Conservation (phyloP, 2,113 vertebrate genomes). For the western clawed frog (Xenopus tropicalis) region DNA sequence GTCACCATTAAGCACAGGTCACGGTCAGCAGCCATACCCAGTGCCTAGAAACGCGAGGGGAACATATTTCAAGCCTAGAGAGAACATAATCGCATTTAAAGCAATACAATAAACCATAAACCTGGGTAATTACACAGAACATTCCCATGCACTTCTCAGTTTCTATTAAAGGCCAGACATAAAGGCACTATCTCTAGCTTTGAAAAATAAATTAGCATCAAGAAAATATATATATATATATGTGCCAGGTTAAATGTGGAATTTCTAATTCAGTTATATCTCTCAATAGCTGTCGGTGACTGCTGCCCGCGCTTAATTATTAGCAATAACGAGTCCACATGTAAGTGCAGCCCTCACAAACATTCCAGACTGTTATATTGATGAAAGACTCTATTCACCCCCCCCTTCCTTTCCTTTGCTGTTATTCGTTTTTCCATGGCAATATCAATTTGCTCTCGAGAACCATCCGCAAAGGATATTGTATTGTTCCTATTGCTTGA, state of each 20-base stretch:
- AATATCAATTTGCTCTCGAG: background rate
- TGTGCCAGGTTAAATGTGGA: slow-evolving; percentile 16
- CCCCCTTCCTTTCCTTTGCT: background rate
- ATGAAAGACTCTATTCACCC: background rate
- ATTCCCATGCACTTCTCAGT: slow-evolving; percentile 10
- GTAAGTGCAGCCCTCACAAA: background rate
- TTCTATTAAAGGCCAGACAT: slow-evolving; percentile 9
- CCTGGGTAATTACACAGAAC: slow-evolving; percentile 11
- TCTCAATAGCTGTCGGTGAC: slow-evolving; percentile 4
- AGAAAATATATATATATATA: slow-evolving; percentile 8
- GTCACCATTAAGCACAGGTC: too few species aligned
- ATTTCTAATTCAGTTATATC: background rate
- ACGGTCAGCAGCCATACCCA: too few species aligned
- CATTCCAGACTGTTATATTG: background rate
- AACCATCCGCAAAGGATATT: too few species aligned
- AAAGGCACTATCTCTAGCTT: slow-evolving; percentile 6
- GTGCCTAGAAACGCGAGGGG: too few species aligned
- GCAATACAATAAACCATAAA: slow-evolving; percentile 1
- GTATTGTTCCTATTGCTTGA: background rate
- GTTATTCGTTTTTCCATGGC: too few species aligned
- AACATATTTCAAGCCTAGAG: background rate
- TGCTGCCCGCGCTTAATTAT: slow-evolving; percentile 19
- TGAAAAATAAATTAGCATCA: slow-evolving; percentile 34
- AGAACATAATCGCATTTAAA: slow-evolving; percentile 13
- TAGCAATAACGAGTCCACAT: slow-evolving; percentile 6